These are phyloP conservation scores for Toxotes jaculatrix DNA, from an alignment of 2,113 vertebrate species.

Conservation along the genomic window DNA sequence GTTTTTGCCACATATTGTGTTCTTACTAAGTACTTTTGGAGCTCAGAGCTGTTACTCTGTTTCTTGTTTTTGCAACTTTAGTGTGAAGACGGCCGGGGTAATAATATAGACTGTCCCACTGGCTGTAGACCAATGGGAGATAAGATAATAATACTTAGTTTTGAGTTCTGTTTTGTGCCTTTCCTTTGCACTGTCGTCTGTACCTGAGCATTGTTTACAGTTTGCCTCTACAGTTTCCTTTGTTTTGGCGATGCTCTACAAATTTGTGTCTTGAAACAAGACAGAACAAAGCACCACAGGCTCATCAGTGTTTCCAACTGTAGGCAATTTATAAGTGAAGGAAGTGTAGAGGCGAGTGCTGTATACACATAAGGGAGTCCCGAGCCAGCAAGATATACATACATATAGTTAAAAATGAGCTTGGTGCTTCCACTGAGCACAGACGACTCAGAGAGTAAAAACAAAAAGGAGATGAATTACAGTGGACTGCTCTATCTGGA, in stretches of 20 bases:
- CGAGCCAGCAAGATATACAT: not conserved
- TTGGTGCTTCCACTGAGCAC: not conserved
- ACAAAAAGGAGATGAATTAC: not conserved
- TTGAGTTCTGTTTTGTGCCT: not conserved
- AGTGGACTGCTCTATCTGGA: not conserved
- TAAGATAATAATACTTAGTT: not conserved
- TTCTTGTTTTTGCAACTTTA: not conserved
- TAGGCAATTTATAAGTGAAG: conserved; percentile 1
- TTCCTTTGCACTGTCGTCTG: not conserved
- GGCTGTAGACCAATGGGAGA: not conserved
- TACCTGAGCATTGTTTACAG: not conserved
- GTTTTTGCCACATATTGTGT: not conserved
- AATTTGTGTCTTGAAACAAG: not conserved
- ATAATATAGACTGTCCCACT: not conserved
- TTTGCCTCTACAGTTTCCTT: not conserved
- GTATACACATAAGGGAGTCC: not conserved
- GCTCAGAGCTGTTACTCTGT: not conserved
- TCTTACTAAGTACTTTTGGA: not conserved
- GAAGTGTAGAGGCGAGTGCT: not conserved
- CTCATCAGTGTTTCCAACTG: not conserved
- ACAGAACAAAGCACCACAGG: not conserved
- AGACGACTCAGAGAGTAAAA: not conserved
- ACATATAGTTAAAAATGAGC: not conserved
- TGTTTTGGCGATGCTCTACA: not conserved
- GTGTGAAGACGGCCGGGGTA: not conserved